Base-by-base conservation (phyloP, 2,888 invertebrate species). In the Marronus borbonicus region DNA sequence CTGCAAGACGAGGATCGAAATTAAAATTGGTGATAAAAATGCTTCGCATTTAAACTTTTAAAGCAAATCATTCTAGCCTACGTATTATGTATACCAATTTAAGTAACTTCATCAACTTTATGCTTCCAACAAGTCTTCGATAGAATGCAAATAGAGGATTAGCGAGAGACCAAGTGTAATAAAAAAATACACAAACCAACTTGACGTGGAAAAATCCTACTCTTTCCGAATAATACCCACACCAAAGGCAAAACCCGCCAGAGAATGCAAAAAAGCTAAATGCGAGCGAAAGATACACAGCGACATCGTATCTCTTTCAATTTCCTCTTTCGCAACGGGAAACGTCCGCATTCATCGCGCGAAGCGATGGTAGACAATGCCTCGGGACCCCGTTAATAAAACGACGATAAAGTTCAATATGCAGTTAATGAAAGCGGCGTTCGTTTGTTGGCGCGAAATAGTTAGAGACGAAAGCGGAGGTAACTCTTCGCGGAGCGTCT, bases 331-430 rank as follows among this genome's bases (percentile, higher is more conserved):
- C 12, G 14, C 24, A 62, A 28, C 3, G 10, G 28, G 24, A 62
- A 20, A 28, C 3, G 24, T 31, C 24, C 62, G 62, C 28, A 4
- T 62, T 28, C n/a, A 8, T n/a, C 24, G 28, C 31, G 24, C 10
- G 20, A 17, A 17, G 17, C 55, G 55, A 55, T 17, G 55, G 14
- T 36, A 65, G 39, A 68, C 68, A 49, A 44, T 66, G 12, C 44
- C 49, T 12, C 44, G 44, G 24, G 24, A 14, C n/a, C 50, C 55
- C 10, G 24, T 68, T 68, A 68, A 68, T 68, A 68, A 68, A 72
- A 58, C 39, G 39, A 66, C 36, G 36, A 72, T 72, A 72, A 72
- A 72, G 72, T 72, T 58, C 72, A 58, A 72, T 72, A 72, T 72
- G 39, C 58, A 72, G 72, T 72, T 72, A 72, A 58, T 72, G 50